These are phyloP conservation scores for Phragmatobia fuliginosa DNA, from an alignment of 2,888 invertebrate species.

Conservation along the genomic window DNA sequence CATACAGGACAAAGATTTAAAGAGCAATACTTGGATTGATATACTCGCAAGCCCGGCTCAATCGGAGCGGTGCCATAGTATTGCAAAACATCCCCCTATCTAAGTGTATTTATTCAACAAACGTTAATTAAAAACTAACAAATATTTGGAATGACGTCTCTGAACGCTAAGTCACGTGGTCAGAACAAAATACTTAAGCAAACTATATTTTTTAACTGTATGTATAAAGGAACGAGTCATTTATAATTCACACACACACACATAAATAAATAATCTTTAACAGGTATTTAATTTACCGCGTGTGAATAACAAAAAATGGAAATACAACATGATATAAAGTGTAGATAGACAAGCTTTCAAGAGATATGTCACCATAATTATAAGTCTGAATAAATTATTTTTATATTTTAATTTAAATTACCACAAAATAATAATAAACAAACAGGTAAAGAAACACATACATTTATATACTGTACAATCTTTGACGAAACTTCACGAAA, in stretches of 20 bases:
- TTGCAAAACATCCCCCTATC: no score
- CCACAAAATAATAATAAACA: neutral
- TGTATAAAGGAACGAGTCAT: neutral
- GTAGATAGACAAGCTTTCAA: neutral
- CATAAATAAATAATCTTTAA: neutral
- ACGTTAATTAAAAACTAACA: no score
- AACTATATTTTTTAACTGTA: no score
- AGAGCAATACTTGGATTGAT: no score
- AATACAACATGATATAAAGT: neutral
- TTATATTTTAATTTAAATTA: neutral
- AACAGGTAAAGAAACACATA: neutral
- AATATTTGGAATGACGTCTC: no score
- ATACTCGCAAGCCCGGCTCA: no score
- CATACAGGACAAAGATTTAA: neutral
- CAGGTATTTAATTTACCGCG: neutral
- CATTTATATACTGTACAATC: neutral
- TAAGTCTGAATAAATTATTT: no score
- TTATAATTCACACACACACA: neutral
- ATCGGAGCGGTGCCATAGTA: no score
- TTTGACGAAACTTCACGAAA: neutral
- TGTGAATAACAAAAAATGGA: neutral
- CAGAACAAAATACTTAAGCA: no score
- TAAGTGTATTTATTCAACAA: no score
- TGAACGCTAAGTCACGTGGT: no score
- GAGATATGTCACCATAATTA: no score